Conservation (phyloP, 2,113 vertebrate species). For the Centropus unirufus region DNA sequence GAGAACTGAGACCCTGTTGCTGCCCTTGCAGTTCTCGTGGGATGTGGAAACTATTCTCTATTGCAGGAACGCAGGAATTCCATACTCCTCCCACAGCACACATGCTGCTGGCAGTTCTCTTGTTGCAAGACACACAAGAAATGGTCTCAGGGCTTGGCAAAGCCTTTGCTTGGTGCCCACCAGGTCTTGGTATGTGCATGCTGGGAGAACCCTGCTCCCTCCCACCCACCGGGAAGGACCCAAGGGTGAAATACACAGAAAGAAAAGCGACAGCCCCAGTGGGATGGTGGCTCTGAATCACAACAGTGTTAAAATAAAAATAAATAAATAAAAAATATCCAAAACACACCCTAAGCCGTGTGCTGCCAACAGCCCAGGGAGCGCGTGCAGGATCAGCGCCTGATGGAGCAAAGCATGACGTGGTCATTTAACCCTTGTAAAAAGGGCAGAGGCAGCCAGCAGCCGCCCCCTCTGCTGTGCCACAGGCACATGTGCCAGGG, state of each 20-base stretch:
- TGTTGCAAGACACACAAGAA: neutral
- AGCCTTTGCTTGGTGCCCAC: neutral
- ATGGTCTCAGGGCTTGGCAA: neutral
- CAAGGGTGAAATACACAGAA: fast-evolving
- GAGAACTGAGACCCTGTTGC: neutral
- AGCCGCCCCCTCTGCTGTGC: fast-evolving
- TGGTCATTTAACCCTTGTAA: neutral
- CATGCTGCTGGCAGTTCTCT: neutral
- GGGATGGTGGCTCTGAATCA: neutral
- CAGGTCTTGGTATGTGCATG: neutral
- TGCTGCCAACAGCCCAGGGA: neutral
- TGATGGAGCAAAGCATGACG: neutral
- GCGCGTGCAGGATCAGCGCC: fast-evolving
- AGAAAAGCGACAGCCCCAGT: fast-evolving
- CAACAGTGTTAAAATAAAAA: neutral
- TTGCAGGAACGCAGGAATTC: neutral
- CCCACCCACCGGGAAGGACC: neutral
- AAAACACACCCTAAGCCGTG: neutral
- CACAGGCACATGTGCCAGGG: neutral
- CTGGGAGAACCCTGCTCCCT: neutral
- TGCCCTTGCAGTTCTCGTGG: conserved; percentile 47
- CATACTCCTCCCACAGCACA: conserved; percentile 56
- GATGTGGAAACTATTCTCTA: conserved; percentile 44
- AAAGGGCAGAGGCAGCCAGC: fast-evolving
- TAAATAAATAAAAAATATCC: neutral